These are phyloP conservation scores for Ommatoiulus sabulosus DNA, from an alignment of 2,888 invertebrate species.

Conservation along the genomic window DNA sequence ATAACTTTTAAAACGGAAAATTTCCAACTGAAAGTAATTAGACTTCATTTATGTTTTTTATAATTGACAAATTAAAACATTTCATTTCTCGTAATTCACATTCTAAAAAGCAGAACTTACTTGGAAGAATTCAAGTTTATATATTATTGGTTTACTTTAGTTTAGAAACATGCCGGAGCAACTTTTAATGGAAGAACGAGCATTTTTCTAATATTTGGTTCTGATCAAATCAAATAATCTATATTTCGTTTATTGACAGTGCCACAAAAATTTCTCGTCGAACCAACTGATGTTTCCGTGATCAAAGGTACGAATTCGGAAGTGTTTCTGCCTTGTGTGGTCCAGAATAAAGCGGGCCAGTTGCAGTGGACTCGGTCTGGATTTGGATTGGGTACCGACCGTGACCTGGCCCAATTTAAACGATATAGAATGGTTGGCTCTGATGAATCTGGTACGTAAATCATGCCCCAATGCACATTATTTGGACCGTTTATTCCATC, in stretches of 20 bases:
- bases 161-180: no score
- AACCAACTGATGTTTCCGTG: conserved; percentile 91
- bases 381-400: conserved; percentile 91
- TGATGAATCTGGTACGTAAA: conserved; percentile 85
- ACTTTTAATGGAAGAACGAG: no score
- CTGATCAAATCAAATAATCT: neutral
- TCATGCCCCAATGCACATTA: neutral
- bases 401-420: conserved; percentile 90
- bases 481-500: neutral
- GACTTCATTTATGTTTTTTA: no score
- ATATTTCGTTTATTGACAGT: conserved; percentile 61
- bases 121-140: no score
- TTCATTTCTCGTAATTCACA: no score
- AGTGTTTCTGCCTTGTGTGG: conserved; percentile 80
- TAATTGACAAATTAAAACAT: no score
- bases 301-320: conserved; percentile 89
- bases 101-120: no score
- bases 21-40: no score
- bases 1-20: no score
- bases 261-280: conserved; percentile 89
- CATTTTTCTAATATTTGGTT: neutral
- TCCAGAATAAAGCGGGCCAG: conserved; percentile 87
- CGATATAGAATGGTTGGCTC: conserved; percentile 96
- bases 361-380: conserved; percentile 98
- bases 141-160: no score